Conservation (phyloP, 1,140 invertebrate genomes). For the Drosophila arawakana region DNA sequence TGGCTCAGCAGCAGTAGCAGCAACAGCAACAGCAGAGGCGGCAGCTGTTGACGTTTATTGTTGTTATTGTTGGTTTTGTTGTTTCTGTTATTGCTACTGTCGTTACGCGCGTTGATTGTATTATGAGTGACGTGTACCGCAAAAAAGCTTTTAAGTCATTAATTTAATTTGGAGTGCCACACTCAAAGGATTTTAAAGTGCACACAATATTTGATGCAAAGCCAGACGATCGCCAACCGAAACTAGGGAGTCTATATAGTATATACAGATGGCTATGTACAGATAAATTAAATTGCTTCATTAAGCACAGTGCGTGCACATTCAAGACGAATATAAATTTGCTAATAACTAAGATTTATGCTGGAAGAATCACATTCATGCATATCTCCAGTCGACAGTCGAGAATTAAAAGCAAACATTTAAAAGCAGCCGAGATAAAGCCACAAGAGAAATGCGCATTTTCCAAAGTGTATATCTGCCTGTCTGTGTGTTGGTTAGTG, state of each 20-base stretch:
- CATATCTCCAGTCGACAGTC: slow-evolving; percentile 18
- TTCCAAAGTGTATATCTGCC: not conserved
- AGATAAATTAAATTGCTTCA: slow-evolving; percentile 41
- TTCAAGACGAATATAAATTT: slow-evolving; percentile 63
- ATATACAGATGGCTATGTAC: not conserved
- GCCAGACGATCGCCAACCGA: slow-evolving; percentile 6
- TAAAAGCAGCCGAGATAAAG: slow-evolving; percentile 62
- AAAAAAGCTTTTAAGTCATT: slow-evolving; percentile 82
- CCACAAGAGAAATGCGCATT: slow-evolving; percentile 23
- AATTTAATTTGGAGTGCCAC: slow-evolving; percentile 71
- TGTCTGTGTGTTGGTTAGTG: slow-evolving; percentile 13
- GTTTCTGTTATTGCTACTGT: slow-evolving; percentile 47
- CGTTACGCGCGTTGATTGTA: slow-evolving; percentile 76
- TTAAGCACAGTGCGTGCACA: slow-evolving; percentile 57
- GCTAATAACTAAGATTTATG: slow-evolving; percentile 76
- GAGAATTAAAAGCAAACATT: slow-evolving; percentile 44
- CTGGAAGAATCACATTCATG: not conserved
- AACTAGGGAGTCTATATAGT: not conserved
- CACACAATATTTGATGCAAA: slow-evolving; percentile 62
- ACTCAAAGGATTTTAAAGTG: slow-evolving; percentile 78
- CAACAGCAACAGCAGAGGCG: not conserved
- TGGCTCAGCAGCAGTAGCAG: slow-evolving; percentile 13
- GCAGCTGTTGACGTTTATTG: slow-evolving; percentile 21
- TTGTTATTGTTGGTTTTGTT: slow-evolving; percentile 27
- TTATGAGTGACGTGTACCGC: slow-evolving; percentile 80